A percentile compares a stretch with the other conserved stretches of the same genome.
Evolutionary conservation across 2,113 vertebrate genomes (phyloP).

Genomic region (Nothocercus julius): DNA sequence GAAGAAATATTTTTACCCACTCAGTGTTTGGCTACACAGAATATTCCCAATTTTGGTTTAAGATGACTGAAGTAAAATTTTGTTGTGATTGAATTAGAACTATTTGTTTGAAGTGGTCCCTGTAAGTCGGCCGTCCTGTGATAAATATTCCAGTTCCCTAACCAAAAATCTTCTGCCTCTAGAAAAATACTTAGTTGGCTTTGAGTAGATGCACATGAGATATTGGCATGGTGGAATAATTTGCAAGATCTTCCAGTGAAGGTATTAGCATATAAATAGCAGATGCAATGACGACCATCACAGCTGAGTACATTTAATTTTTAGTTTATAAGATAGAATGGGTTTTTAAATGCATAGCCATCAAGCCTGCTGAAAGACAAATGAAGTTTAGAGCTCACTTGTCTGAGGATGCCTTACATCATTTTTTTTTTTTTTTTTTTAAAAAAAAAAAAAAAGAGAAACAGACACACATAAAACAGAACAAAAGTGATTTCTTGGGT

Average conservation of each 20-base stretch:
- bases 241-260: constrained; percentile 95
- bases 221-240: constrained; percentile 95
- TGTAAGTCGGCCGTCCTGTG: background rate
- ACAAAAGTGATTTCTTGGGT: constrained; percentile 78
- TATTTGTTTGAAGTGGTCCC: background rate
- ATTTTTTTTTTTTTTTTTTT: constrained; percentile 74
- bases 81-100: background rate
- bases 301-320: constrained; percentile 99
- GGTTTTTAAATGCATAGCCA: constrained; percentile 97
- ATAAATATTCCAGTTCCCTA: constrained; percentile 55
- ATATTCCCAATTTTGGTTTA: background rate
- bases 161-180: constrained; percentile 57
- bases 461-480: constrained; percentile 82
- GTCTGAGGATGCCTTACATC: constrained; percentile 87
- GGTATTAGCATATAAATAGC: constrained; percentile 99
- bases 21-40: background rate
- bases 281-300: constrained; percentile 94
- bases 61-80: background rate
- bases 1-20: background rate
- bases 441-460: constrained; percentile 73
- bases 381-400: constrained; percentile 95
- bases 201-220: constrained; percentile 89
- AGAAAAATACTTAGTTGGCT: constrained; percentile 76
- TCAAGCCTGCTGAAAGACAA: constrained; percentile 97
- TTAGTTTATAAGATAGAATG: constrained; percentile 99